These are phyloP conservation scores for Tribolium freemani DNA, from an alignment of 2,888 invertebrate species.

Conservation along the genomic window DNA sequence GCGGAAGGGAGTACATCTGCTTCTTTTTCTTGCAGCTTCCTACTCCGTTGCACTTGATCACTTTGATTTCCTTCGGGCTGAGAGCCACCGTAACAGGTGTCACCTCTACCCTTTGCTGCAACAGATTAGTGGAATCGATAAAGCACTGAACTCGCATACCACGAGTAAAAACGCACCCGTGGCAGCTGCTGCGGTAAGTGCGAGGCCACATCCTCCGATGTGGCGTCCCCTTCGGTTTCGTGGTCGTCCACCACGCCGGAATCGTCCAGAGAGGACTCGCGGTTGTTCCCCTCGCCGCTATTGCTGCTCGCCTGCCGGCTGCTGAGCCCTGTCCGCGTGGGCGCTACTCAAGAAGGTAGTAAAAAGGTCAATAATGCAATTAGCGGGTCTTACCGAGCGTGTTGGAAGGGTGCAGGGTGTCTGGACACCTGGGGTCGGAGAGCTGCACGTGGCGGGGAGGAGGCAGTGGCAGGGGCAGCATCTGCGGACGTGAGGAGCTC, in stretches of 20 bases:
- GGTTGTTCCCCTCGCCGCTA: slow-evolving; percentile 79
- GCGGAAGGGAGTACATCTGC: slow-evolving; percentile 82
- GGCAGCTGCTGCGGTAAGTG: slow-evolving; percentile 49
- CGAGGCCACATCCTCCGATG: slow-evolving; percentile 75
- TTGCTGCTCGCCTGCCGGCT: slow-evolving; percentile 83
- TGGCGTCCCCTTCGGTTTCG: slow-evolving; percentile 79
- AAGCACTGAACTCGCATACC: neutral
- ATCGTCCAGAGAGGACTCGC: slow-evolving; percentile 89
- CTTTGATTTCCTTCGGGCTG: slow-evolving; percentile 77
- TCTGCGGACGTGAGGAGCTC: slow-evolving; percentile 71
- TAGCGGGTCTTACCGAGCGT: slow-evolving; percentile 64
- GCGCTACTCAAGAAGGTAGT: slow-evolving; percentile 50
- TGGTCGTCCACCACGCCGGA: slow-evolving; percentile 93
- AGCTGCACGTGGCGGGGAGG: slow-evolving; percentile 65
- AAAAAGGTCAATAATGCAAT: no score
- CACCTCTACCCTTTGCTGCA: slow-evolving; percentile 65
- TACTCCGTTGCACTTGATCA: slow-evolving; percentile 81
- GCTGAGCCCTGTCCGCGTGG: slow-evolving; percentile 77
- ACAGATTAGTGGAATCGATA: slow-evolving; percentile 45
- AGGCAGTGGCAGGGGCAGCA: slow-evolving; percentile 66
- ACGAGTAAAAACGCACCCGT: slow-evolving; percentile 2
- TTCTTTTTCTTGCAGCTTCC: slow-evolving; percentile 71
- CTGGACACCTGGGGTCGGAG: slow-evolving; percentile 62
- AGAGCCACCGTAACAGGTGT: slow-evolving; percentile 75
- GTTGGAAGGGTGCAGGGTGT: slow-evolving; percentile 69